Percentiles rank a stretch among this genome's conserved stretches.
Evolutionary conservation across 2,888 invertebrate species (phyloP).

Genomic region (Nudaria mundana): DNA sequence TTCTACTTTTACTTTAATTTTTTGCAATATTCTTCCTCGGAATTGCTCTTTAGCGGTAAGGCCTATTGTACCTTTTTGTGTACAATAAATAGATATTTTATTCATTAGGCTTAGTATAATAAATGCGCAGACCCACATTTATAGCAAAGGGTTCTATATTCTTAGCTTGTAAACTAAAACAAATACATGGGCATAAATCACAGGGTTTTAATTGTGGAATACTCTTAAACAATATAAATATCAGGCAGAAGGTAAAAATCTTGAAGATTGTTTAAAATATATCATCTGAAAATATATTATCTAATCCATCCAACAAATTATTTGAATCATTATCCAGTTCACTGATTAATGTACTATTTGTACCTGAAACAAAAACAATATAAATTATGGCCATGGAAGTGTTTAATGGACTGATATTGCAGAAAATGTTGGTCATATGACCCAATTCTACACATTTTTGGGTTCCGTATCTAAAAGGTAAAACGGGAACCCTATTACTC

Average conservation of each 20-base stretch:
- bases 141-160: too few species aligned
- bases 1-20: too few species aligned
- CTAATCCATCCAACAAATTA: conserved; percentile 58
- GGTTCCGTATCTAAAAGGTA: too few species aligned
- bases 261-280: conserved; percentile 42
- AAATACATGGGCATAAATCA: background rate
- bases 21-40: too few species aligned
- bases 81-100: too few species aligned
- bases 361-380: conserved; percentile 48
- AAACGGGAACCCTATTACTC: too few species aligned
- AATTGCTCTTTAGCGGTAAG: too few species aligned
- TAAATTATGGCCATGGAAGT: background rate
- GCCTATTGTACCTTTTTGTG: too few species aligned
- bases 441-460: background rate
- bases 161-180: too few species aligned
- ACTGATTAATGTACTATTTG: conserved; percentile 25
- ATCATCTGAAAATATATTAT: conserved; percentile 65
- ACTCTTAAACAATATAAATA: background rate
- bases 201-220: conserved; percentile 1
- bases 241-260: background rate
- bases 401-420: background rate
- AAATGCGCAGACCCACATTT: too few species aligned
- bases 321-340: conserved; percentile 32
- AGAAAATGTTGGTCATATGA: too few species aligned
- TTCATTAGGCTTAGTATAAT: too few species aligned